Conservation (phyloP, 2,797 vertebrate species). For the Echiichthys vipera region DNA sequence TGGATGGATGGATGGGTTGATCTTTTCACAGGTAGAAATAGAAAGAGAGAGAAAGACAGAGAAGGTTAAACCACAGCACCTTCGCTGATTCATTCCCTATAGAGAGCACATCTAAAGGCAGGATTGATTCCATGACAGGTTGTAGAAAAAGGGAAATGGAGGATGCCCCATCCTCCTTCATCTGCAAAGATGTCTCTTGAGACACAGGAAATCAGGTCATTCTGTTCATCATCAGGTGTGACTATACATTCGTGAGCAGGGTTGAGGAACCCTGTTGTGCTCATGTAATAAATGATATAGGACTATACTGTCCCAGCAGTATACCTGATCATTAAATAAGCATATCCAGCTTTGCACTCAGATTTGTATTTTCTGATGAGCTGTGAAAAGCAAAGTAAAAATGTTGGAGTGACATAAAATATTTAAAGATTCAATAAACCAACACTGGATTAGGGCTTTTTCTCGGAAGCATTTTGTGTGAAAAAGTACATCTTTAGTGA, state of each 20-base stretch:
- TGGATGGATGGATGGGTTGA: slow-evolving; percentile 61
- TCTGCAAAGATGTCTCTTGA: slow-evolving; percentile 75
- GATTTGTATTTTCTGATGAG: slow-evolving; percentile 10
- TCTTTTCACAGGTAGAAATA: slow-evolving; percentile 56
- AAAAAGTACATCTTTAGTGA: slow-evolving; percentile 24
- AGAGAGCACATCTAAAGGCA: slow-evolving; percentile 73
- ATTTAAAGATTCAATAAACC: slow-evolving; percentile 9
- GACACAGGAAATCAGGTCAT: slow-evolving; percentile 78
- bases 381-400: slow-evolving; percentile 28
- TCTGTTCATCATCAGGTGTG: slow-evolving; percentile 77
- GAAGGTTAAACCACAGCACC: slow-evolving; percentile 74
- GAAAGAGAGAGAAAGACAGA: slow-evolving; percentile 43
- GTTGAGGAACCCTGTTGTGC: slow-evolving; percentile 49
- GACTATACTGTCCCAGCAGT: slow-evolving; percentile 12
- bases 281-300: slow-evolving; percentile 59
- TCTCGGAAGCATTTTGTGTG: slow-evolving; percentile 36
- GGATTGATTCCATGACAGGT: slow-evolving; percentile 79
- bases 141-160: slow-evolving; percentile 68
- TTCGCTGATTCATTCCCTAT: slow-evolving; percentile 70
- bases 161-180: slow-evolving; percentile 72
- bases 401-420: slow-evolving; percentile 34
- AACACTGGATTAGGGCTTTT: slow-evolving; percentile 23
- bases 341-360: background rate
- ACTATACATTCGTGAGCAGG: slow-evolving; percentile 63
- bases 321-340: slow-evolving; percentile 26